A percentile compares a stretch with the other conserved stretches of the same genome.
Evolutionary conservation across 2,888 invertebrate species (phyloP).

Genomic region (Drosophila anomalata): DNA sequence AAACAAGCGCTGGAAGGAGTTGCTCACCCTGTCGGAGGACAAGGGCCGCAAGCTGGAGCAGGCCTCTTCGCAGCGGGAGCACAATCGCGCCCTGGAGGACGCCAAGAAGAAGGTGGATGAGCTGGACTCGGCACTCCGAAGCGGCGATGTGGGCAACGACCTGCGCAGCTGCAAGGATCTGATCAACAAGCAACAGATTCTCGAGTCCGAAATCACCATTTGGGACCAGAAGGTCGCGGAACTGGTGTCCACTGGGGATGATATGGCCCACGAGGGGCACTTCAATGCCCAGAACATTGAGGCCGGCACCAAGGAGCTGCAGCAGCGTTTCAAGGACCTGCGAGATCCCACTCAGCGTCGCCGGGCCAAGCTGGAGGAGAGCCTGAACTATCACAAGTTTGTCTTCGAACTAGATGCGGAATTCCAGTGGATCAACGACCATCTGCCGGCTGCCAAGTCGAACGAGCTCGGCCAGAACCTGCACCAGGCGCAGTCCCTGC

Average conservation of each 20-base stretch:
- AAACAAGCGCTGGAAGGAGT: conserved; percentile 91
- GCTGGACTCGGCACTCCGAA: conserved; percentile 90
- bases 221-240: conserved; percentile 92
- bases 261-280: conserved; percentile 96
- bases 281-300: conserved; percentile 96
- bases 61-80: conserved; percentile 92
- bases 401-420: conserved; percentile 96
- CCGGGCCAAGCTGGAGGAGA: conserved; percentile 92
- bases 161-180: conserved; percentile 95
- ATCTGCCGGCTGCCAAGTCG: conserved; percentile 91
- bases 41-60: conserved; percentile 92
- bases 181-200: conserved; percentile 93
- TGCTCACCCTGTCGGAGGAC: conserved; percentile 88
- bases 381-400: conserved; percentile 93
- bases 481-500: conserved; percentile 94
- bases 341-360: conserved; percentile 89
- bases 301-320: conserved; percentile 90
- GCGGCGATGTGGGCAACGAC: conserved; percentile 94
- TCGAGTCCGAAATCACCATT: conserved; percentile 94
- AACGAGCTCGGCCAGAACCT: conserved; percentile 92
- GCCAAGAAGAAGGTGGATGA: conserved; percentile 94
- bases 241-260: conserved; percentile 91
- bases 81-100: conserved; percentile 93
- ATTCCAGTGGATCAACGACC: conserved; percentile 97
- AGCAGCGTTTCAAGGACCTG: conserved; percentile 88